phyloP scores from a whole-genome alignment of 2,113 vertebrate genomes.

The Picathartes gymnocephalus region DNA sequence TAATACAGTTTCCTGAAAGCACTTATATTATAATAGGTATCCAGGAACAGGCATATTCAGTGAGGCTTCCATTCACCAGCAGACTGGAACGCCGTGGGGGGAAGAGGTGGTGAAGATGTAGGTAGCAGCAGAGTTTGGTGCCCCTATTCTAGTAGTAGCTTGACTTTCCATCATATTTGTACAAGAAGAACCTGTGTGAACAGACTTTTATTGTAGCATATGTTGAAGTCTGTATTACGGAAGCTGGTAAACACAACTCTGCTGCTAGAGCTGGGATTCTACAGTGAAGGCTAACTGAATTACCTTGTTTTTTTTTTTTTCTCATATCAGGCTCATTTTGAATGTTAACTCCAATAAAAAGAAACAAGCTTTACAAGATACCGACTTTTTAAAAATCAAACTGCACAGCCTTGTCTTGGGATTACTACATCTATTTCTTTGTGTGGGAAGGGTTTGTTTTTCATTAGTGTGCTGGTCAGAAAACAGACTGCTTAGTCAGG shows the following conservation, averaged over 20 bases:
- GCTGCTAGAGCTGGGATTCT: background rate
- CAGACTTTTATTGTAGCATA: background rate
- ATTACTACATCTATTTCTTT: constrained; percentile 43
- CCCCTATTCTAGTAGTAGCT: background rate
- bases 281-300: background rate
- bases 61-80: constrained; percentile 8
- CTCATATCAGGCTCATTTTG: background rate
- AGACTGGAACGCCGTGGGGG: background rate
- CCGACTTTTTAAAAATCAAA: background rate
- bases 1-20: background rate
- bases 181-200: background rate
- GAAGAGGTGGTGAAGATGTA: background rate
- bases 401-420: background rate
- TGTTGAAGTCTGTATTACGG: background rate
- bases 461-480: constrained; percentile 49
- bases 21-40: background rate
- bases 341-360: constrained; percentile 24
- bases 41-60: background rate
- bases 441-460: constrained; percentile 61
- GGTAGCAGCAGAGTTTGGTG: background rate
- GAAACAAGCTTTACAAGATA: constrained; percentile 12
- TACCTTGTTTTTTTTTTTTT: background rate
- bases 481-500: background rate
- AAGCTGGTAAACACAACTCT: background rate
- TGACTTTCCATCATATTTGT: background rate